Percentiles rank a stretch among this genome's conserved stretches.
phyloP scores from a whole-genome alignment of 2,888 invertebrate species.

The Artemia sinica region DNA sequence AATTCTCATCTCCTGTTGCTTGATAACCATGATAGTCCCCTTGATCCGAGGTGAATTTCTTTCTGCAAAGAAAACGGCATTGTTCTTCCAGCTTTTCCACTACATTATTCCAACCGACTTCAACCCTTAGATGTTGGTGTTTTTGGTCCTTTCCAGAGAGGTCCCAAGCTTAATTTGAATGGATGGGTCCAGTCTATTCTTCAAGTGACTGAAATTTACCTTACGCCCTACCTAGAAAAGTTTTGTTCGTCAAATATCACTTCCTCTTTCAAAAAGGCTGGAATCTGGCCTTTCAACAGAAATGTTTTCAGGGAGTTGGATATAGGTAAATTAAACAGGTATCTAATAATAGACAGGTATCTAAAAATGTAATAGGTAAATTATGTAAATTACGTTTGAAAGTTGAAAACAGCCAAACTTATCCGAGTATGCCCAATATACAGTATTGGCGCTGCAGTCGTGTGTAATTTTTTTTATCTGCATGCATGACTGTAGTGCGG shows the following conservation, averaged over 20 bases:
- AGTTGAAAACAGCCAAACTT: too few species aligned
- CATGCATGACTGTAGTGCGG: too few species aligned
- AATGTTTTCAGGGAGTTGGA: too few species aligned
- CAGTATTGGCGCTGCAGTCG: too few species aligned
- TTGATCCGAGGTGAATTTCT: conserved; percentile 26
- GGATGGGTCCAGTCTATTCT: neutral
- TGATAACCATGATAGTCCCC: conserved; percentile 30
- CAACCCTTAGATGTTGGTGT: conserved; percentile 17
- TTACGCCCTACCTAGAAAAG: neutral
- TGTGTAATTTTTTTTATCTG: too few species aligned
- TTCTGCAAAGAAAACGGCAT: conserved; percentile 1
- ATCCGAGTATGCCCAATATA: too few species aligned
- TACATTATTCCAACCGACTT: conserved; percentile 14
- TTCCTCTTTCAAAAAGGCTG: neutral
- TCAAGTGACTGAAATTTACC: neutral
- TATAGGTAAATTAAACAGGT: neutral
- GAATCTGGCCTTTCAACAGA: neutral
- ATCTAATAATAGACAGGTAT: conserved; percentile 4
- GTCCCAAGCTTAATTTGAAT: neutral
- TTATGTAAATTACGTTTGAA: too few species aligned
- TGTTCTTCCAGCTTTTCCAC: conserved; percentile 14
- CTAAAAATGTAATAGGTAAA: conserved; percentile 16
- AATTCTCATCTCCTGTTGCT: conserved; percentile 28
- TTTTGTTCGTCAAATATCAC: neutral
- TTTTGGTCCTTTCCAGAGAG: neutral